Evolutionary conservation across 2,888 invertebrate genomes (phyloP), one percentile per base, ranked within the genome.

Genomic region (Aquatica leii): DNA sequence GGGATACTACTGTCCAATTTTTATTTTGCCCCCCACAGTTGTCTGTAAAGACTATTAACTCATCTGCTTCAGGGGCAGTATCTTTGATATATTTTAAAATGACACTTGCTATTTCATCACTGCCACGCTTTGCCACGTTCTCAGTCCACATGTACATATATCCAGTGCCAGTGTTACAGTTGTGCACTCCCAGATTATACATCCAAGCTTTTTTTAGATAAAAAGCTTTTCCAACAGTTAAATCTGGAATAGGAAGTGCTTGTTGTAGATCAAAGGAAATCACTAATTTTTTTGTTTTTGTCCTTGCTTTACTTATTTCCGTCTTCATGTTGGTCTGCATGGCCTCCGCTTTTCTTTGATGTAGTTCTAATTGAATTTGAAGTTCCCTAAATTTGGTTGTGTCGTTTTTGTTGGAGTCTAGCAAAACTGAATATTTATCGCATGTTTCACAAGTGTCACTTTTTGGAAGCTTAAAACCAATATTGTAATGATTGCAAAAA

Each of bases 121-220:
- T 62, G 8, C 68, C 69, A 12, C 69, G 35, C 49, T 69, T 71
- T n/a, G 66, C n/a, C n/a, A n/a, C n/a, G n/a, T n/a, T n/a, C n/a
- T n/a, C n/a, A n/a, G n/a, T n/a, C n/a, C n/a, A n/a, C n/a, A n/a
- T n/a, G n/a, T n/a, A n/a, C n/a, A n/a, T 70, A 17, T 55, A 56
- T 6, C 65, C 66, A 51, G 55, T 40, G 11, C 53, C 62, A 52
- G 17, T 65, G 1, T 21, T 62, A 55, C 69, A 69, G 37, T 73
- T 62, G 40, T 71, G 71, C 9, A 73, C 49, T 11, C 70, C 70
- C 1, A 72, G 52, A 46, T 72, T 71, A 37, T 72, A 72, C 1
- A 58, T 12, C 72, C 70, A 70, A 21, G 59, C 55, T 52, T 71
- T 71, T 35, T 69, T 43, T 15, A 60, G 51, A 43, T 71, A 71